A percentile compares a stretch with the other conserved stretches of the same genome.
These are phyloP conservation scores for Melikaiella ostensackeni DNA, from an alignment of 2,888 invertebrate species.

Conservation along the genomic window DNA sequence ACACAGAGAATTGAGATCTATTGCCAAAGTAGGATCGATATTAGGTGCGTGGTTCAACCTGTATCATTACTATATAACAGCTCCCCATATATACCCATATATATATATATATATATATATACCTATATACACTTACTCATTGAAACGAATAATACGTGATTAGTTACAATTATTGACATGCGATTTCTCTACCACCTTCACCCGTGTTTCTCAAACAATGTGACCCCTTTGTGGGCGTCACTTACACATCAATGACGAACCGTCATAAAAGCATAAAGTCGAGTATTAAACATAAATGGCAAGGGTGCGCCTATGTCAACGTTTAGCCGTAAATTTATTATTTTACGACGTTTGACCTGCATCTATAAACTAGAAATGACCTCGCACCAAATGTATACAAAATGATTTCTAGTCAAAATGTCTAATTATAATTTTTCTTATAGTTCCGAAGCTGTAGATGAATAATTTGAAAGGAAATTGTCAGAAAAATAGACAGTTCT, in stretches of 20 bases:
- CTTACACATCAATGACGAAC: background rate
- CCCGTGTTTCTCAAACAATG: slow-evolving; percentile 1
- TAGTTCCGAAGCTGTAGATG: no score
- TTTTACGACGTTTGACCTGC: no score
- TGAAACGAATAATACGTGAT: slow-evolving; percentile 1
- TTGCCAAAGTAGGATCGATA: background rate
- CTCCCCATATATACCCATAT: background rate
- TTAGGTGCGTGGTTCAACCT: background rate
- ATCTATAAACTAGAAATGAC: no score
- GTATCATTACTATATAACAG: background rate
- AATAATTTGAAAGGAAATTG: no score
- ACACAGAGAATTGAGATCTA: background rate
- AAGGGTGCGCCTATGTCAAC: background rate
- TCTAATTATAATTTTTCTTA: no score
- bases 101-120: background rate
- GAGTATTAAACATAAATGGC: background rate
- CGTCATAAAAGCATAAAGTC: background rate
- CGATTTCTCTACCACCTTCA: background rate
- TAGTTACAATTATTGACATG: background rate
- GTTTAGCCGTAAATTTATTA: background rate
- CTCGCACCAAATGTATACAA: no score
- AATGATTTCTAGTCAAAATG: no score
- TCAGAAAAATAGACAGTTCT: no score
- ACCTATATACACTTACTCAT: background rate
- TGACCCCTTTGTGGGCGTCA: background rate